Percentiles rank a stretch among this genome's conserved stretches.
Evolutionary conservation across 2,113 vertebrate species (phyloP).

Genomic region (Mastomys natalensis): DNA sequence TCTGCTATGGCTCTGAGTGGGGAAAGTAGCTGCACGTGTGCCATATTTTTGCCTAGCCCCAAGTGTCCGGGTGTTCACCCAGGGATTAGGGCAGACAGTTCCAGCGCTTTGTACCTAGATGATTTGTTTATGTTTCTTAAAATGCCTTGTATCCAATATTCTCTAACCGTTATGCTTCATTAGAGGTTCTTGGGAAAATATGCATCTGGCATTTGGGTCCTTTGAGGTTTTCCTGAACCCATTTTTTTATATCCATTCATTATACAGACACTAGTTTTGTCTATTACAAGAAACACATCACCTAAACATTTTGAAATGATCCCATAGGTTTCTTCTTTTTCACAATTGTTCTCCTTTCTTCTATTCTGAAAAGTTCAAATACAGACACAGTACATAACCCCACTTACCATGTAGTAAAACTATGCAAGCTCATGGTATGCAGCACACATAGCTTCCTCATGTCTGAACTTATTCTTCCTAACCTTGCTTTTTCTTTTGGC

Average conservation of each 20-base stretch:
- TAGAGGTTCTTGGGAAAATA: constrained; percentile 2
- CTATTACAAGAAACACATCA: neutral
- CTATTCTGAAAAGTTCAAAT: constrained; percentile 2
- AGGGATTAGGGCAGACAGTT: neutral
- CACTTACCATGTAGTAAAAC: neutral
- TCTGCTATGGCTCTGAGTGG: neutral
- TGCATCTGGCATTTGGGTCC: neutral
- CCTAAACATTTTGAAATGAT: neutral
- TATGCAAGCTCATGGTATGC: neutral
- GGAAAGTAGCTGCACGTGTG: neutral
- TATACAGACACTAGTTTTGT: constrained; percentile 1
- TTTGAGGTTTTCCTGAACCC: constrained; percentile 26
- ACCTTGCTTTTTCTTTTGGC: constrained; percentile 19
- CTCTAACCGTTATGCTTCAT: neutral
- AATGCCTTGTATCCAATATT: constrained; percentile 37
- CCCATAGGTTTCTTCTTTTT: neutral
- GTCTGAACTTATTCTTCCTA: constrained; percentile 1
- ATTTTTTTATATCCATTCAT: constrained; percentile 39
- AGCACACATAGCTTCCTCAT: neutral
- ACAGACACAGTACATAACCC: neutral
- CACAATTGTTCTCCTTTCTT: neutral
- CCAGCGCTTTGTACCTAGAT: neutral
- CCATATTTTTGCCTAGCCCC: neutral
- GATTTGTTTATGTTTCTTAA: constrained; percentile 39
- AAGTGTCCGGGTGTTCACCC: neutral